Percentiles rank a stretch among this genome's conserved stretches.
Conservation (phyloP, 2,888 invertebrate species). For the Ernsta delagoae region DNA sequence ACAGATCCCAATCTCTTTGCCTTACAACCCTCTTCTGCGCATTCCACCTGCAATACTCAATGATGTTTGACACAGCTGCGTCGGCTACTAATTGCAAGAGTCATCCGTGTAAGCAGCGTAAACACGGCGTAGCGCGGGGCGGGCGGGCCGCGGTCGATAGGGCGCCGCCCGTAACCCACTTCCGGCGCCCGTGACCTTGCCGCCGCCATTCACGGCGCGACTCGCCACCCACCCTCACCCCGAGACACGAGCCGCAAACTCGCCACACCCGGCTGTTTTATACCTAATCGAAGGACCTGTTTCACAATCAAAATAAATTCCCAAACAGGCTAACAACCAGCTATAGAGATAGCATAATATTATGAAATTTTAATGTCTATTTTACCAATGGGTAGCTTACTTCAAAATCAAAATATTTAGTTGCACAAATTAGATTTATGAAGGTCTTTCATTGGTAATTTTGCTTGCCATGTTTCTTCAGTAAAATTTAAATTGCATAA, state of each 20-base stretch:
- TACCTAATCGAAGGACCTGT: no score
- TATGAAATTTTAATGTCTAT: no score
- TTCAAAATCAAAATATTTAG: no score
- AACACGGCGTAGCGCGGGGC: slow-evolving; percentile 40
- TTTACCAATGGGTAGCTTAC: no score
- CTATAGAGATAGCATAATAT: no score
- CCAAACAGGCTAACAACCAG: no score
- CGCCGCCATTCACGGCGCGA: slow-evolving; percentile 79
- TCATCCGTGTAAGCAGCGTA: slow-evolving; percentile 31
- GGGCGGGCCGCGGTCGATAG: slow-evolving; percentile 69
- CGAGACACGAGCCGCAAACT: slow-evolving; percentile 16
- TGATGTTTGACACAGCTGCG: slow-evolving; percentile 41
- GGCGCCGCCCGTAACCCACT: slow-evolving; percentile 83
- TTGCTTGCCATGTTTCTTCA: no score
- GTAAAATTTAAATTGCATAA: no score
- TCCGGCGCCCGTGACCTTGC: slow-evolving; percentile 84
- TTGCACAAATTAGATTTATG: no score
- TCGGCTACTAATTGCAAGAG: slow-evolving; percentile 30
- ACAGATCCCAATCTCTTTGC: no score
- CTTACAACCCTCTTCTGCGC: neutral
- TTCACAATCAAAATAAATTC: no score
- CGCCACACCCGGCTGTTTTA: slow-evolving; percentile 51
- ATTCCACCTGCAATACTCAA: slow-evolving; percentile 40
- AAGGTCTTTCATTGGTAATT: no score
- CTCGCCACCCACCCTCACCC: slow-evolving; percentile 57